Base-by-base conservation (phyloP, 2,113 vertebrate species). In the Cygnus buccinator region DNA sequence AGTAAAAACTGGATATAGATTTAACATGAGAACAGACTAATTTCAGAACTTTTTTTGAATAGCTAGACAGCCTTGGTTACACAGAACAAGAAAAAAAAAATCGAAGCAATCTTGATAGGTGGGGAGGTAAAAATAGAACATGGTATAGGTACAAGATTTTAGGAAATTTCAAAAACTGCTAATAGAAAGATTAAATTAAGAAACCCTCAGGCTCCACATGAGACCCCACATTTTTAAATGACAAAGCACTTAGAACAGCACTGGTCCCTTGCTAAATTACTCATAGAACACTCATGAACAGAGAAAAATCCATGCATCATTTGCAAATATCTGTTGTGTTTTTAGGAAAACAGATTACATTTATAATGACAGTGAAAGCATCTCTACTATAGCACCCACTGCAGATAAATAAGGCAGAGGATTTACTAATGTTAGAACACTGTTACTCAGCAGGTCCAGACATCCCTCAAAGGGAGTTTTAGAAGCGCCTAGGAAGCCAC, bases 1-100 rank as follows among this genome's bases (percentile, higher is more conserved):
- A 46, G 19, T n/a, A 57, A 29, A 57, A 73, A 68, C 26, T 41
- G 8, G 31, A 84, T 77, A 86, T 66, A 74, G 13, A 88, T 41
- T 84, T 62, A 67, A 84, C 92, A 61, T 10, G 48, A 9, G 21
- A 82, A 67, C 3, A 59, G 3, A 93, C 28, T 62, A 0, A 76
- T 37, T 92, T 93, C 50, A 77, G 31, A 70, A 83, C 15, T 57
- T 90, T 86, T 17, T 88, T 31, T 6, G 66, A 70, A 35, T 17
- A 88, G 33, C n/a, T 28, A 54, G 18, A 78, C 3, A 74, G 44
- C 3, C 12, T 80, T 63, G 55, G 41, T 63, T 77, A 52, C 2
- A 84, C 9, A 66, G 62, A 89, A 79, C 15, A 63, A 67, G 31
- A 91, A 67, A 0, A n/a, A 74, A 93, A 9, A 29, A 75, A 12